Percentiles rank a stretch among this genome's conserved stretches.
Conservation (phyloP, 2,888 invertebrate species). For the Nemotelus nigrinus region DNA sequence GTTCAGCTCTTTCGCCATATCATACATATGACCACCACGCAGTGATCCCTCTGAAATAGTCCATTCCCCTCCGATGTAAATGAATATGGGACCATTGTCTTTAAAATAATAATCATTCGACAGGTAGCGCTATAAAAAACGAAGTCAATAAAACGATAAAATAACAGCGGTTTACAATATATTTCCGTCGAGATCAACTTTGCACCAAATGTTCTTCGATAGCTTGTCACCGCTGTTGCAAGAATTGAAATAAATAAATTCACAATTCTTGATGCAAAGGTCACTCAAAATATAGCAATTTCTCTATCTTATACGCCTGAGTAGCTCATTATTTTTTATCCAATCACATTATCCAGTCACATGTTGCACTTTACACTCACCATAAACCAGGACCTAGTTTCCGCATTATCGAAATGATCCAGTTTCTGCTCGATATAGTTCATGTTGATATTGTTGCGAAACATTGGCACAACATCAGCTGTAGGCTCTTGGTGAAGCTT, state of each 20-base stretch:
- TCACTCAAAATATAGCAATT: too few relatives aligned
- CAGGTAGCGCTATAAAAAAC: constrained; percentile 64
- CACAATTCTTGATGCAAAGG: too few relatives aligned
- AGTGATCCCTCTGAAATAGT: constrained; percentile 70
- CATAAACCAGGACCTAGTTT: constrained; percentile 69
- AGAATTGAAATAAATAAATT: too few relatives aligned
- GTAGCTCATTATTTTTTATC: too few relatives aligned
- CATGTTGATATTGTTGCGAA: constrained; percentile 34
- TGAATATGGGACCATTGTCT: constrained; percentile 70
- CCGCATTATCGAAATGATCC: constrained; percentile 69
- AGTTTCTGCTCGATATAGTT: constrained; percentile 65
- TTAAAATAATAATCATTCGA: constrained; percentile 65
- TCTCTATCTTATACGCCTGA: too few relatives aligned
- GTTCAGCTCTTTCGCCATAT: constrained; percentile 68
- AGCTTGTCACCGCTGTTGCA: too few relatives aligned
- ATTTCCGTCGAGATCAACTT: neutral
- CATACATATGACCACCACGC: constrained; percentile 70
- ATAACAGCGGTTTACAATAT: neutral
- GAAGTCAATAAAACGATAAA: neutral
- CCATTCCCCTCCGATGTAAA: constrained; percentile 79
- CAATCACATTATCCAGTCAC: too few relatives aligned
- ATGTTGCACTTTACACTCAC: constrained; percentile 2
- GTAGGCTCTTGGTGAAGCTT: constrained; percentile 65
- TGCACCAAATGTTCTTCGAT: too few relatives aligned
- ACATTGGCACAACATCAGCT: constrained; percentile 30